A percentile compares a stretch with the other conserved stretches of the same genome.
phyloP scores from a whole-genome alignment of 2,888 invertebrate species.

The Caenorhabditis panamensis region DNA sequence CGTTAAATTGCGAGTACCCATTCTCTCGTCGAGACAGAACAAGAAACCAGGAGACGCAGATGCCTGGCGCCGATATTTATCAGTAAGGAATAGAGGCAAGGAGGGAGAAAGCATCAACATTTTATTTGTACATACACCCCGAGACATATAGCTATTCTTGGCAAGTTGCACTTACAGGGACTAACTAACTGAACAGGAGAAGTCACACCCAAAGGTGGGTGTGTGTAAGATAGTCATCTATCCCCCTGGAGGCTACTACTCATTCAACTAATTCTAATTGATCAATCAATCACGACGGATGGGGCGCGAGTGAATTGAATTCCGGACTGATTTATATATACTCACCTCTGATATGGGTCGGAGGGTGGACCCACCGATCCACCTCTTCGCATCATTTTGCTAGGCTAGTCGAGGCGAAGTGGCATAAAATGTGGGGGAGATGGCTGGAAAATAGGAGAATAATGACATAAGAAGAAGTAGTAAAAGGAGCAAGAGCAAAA shows the following conservation, averaged over 20 bases:
- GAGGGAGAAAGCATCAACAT: slow-evolving; percentile 23
- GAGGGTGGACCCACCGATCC: slow-evolving; percentile 61
- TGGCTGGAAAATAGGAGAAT: background rate
- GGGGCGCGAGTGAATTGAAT: background rate
- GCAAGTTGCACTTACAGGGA: no score
- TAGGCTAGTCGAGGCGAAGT: background rate
- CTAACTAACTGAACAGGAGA: background rate
- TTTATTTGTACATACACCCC: slow-evolving; percentile 9
- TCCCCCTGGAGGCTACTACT: no score
- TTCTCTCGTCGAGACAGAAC: slow-evolving; percentile 20
- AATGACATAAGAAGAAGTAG: no score
- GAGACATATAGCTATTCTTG: no score
- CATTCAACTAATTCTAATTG: slow-evolving; percentile 1
- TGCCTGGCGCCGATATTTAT: slow-evolving; percentile 33
- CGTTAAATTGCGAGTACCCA: slow-evolving; percentile 29
- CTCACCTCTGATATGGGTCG: slow-evolving; percentile 60
- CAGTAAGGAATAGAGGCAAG: slow-evolving; percentile 22
- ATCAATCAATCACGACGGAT: slow-evolving; percentile 11
- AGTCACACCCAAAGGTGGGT: slow-evolving; percentile 20
- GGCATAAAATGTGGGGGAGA: background rate
- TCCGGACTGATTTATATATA: background rate
- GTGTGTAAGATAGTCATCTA: slow-evolving; percentile 21
- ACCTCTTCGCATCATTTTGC: slow-evolving; percentile 58
- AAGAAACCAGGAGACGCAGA: slow-evolving; percentile 22
- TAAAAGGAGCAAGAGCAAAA: no score